phyloP scores from a whole-genome alignment of 2,113 vertebrate genomes.

The Clupea harengus region DNA sequence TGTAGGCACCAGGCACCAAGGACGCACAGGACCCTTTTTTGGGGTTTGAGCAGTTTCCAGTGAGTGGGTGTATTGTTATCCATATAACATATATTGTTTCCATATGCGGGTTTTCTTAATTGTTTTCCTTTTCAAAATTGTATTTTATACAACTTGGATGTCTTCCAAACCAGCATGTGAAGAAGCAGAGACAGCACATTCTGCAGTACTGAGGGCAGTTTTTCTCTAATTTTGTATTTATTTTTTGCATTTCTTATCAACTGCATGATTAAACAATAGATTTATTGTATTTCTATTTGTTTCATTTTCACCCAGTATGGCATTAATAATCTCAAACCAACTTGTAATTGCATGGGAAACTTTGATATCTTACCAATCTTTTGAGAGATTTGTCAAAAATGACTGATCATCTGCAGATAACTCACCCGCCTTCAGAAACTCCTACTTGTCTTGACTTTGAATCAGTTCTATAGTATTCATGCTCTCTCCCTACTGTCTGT shows the following conservation, averaged over 20 bases:
- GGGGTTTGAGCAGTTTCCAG: neutral
- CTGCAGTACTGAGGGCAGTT: neutral
- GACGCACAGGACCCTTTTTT: neutral
- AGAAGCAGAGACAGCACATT: neutral
- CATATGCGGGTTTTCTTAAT: neutral
- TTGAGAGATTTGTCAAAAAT: neutral
- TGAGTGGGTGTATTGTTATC: neutral
- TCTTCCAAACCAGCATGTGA: neutral
- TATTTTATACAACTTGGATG: neutral
- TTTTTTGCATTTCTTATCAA: neutral
- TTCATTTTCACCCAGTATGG: neutral
- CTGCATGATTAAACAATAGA: neutral
- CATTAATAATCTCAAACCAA: neutral
- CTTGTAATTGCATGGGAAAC: neutral
- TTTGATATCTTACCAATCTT: too few species aligned
- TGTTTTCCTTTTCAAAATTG: neutral
- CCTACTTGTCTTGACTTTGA: neutral
- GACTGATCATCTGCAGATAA: neutral
- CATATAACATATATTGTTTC: neutral
- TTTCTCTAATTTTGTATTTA: neutral
- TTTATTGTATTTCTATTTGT: neutral
- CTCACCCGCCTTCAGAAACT: neutral
- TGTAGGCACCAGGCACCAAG: neutral
- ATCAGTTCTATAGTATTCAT: neutral
- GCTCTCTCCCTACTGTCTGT: neutral